Percentiles rank a stretch among this genome's conserved stretches.
phyloP scores from a whole-genome alignment of 2,888 invertebrate genomes.

The Candidula unifasciata region DNA sequence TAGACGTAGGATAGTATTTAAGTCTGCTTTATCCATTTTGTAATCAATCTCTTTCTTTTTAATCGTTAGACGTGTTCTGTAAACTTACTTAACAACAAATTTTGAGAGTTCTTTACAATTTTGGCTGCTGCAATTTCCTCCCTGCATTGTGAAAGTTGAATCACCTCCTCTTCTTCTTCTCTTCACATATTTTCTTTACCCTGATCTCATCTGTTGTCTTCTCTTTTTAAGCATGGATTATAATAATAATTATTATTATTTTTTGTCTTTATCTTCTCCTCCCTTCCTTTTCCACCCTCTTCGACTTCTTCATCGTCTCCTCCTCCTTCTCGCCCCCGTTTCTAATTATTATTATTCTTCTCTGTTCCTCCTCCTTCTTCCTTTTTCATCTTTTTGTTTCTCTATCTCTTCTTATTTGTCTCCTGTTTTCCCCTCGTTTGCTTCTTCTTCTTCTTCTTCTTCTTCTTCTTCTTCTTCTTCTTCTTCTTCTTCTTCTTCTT shows the following conservation, averaged over 20 bases:
- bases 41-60: too few relatives aligned
- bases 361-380: neutral
- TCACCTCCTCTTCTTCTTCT: too few relatives aligned
- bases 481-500: neutral
- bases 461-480: neutral
- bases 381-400: neutral
- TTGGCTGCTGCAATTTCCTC: too few relatives aligned
- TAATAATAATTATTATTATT: neutral
- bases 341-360: neutral
- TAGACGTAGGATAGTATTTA: neutral
- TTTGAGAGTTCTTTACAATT: too few relatives aligned
- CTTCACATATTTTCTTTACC: neutral
- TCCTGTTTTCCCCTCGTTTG: neutral
- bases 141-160: too few relatives aligned
- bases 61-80: too few relatives aligned
- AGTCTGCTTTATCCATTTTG: neutral
- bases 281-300: neutral
- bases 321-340: neutral
- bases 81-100: too few relatives aligned
- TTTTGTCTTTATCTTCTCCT: neutral
- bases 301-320: neutral
- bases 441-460: neutral
- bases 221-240: neutral
- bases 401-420: neutral
- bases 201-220: too few relatives aligned